These are phyloP conservation scores for Rhinogobio ventralis DNA, from an alignment of 2,797 vertebrate genomes.

Conservation along the genomic window DNA sequence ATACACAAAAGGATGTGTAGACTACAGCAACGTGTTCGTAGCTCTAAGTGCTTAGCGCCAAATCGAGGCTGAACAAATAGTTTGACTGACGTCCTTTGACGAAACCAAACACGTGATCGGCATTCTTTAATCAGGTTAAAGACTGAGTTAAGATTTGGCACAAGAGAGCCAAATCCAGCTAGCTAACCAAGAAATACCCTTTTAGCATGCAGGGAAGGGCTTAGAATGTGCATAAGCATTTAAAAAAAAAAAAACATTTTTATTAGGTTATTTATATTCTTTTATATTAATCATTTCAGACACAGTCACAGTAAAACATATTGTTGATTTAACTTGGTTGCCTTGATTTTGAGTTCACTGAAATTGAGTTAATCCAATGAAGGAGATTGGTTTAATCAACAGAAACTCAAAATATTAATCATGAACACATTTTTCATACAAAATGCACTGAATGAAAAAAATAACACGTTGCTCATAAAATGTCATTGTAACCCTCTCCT, in stretches of 20 bases:
- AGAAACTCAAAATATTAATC: too few species aligned
- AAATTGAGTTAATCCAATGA: too few species aligned
- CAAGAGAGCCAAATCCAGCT: slow-evolving; percentile 1
- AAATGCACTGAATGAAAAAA: neutral
- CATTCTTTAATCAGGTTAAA: slow-evolving; percentile 33
- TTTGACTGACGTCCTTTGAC: slow-evolving; percentile 45
- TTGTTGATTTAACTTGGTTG: too few species aligned
- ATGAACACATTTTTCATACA: neutral
- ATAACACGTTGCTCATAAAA: neutral
- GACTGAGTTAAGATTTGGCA: slow-evolving; percentile 11
- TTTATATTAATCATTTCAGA: neutral
- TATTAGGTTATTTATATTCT: neutral
- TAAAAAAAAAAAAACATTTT: too few species aligned
- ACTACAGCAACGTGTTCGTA: neutral
- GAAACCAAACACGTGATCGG: slow-evolving; percentile 45
- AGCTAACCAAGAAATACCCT: neutral
- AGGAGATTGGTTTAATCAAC: too few species aligned
- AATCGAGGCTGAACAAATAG: slow-evolving; percentile 36
- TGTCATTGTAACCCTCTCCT: neutral
- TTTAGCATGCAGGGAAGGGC: neutral
- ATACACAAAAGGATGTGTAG: neutral
- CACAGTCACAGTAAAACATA: neutral
- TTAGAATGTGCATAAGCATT: too few species aligned
- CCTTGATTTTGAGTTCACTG: too few species aligned
- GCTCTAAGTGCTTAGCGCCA: slow-evolving; percentile 19